Conservation (phyloP, 37 sponge, comb jelly and placozoan genomes). For the Hexactinellida sp. region DNA sequence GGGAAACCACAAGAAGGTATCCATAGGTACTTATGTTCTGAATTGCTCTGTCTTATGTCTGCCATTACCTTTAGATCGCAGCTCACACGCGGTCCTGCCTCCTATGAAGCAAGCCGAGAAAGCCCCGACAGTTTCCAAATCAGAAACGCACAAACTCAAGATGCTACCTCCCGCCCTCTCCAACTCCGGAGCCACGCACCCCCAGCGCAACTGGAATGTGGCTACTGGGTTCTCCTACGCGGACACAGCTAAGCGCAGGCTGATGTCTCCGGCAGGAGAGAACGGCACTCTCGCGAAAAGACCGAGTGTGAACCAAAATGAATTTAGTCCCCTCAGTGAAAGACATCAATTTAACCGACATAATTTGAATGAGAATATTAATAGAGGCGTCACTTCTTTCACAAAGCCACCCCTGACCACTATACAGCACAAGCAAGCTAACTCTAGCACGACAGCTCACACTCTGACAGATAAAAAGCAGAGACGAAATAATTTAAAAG, state of each 20-base stretch:
- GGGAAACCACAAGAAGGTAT: background rate
- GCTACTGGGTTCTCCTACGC: background rate
- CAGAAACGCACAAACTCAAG: background rate
- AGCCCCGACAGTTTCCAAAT: background rate
- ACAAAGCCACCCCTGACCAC: background rate
- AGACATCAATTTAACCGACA: background rate
- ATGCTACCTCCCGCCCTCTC: background rate
- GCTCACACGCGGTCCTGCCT: background rate
- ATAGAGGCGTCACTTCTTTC: background rate
- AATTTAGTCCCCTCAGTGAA: background rate
- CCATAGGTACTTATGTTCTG: no score
- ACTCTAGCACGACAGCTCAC: background rate
- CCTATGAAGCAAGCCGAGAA: background rate
- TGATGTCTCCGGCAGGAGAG: background rate
- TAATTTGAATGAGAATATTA: background rate
- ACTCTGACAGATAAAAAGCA: background rate
- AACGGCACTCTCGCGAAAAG: background rate
- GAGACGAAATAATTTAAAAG: background rate
- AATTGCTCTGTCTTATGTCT: no score
- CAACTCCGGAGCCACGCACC: background rate
- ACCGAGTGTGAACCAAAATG: background rate
- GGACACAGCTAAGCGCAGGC: background rate
- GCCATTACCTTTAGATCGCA: background rate
- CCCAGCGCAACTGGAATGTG: constrained; percentile 4
- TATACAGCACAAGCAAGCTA: background rate